Evolutionary conservation across 2,797 vertebrate species (phyloP).

Genomic region (Propithecus deckenii): DNA sequence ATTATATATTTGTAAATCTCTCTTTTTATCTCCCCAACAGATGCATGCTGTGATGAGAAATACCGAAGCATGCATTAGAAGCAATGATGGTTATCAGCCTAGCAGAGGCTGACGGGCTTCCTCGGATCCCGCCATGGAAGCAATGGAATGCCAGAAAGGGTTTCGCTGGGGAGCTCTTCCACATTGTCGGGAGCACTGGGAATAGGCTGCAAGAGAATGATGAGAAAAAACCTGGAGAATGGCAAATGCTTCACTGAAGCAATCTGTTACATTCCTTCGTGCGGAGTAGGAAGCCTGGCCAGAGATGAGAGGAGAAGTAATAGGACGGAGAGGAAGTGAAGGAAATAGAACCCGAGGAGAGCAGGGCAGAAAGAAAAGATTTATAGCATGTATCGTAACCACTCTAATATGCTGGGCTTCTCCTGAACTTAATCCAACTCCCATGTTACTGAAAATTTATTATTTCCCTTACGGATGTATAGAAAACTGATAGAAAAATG

Average conservation of each 20-base stretch:
- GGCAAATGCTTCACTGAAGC: constrained; percentile 58
- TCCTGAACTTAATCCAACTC: constrained; percentile 58
- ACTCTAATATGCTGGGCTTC: neutral
- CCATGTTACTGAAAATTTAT: constrained; percentile 50
- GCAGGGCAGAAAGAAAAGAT: constrained; percentile 11
- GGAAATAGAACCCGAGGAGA: neutral
- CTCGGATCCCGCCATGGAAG: constrained; percentile 42
- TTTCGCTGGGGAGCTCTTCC: constrained; percentile 65
- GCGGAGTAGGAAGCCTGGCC: neutral
- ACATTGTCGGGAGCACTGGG: constrained; percentile 48
- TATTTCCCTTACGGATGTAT: constrained; percentile 42
- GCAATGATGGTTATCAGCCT: constrained; percentile 70
- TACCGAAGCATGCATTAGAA: constrained; percentile 67
- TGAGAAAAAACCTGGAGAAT: constrained; percentile 58
- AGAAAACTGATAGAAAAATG: constrained; percentile 47
- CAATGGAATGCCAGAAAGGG: constrained; percentile 57
- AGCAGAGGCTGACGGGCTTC: constrained; percentile 62
- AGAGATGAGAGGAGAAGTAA: constrained; percentile 27
- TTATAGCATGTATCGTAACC: neutral
- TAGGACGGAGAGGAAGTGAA: neutral
- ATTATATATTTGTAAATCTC: constrained; percentile 76
- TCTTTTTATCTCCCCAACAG: constrained; percentile 77
- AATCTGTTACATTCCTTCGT: constrained; percentile 58
- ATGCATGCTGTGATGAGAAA: constrained; percentile 77
- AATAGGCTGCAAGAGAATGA: constrained; percentile 64